Percentiles rank a stretch among this genome's conserved stretches.
Evolutionary conservation across 92 coral and sea anemone genomes (phyloP).

Genomic region (Parazoanthus darwini): DNA sequence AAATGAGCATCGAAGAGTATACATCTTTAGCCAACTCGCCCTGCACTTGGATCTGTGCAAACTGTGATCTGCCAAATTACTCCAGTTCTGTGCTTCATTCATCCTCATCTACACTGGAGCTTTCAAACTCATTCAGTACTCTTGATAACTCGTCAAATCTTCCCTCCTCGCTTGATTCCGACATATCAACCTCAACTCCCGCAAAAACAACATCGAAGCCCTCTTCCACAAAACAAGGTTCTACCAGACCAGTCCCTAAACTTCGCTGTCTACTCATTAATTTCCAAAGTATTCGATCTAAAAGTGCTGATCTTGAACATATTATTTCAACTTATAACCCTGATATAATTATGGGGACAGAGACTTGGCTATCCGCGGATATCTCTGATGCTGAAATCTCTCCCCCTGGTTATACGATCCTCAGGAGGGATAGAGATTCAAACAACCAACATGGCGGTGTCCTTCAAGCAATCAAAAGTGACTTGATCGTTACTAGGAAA

Average conservation of each 20-base stretch:
- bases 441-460: conserved; percentile 52
- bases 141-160: conserved; percentile 32
- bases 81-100: conserved; percentile 26
- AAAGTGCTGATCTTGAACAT: conserved; percentile 50
- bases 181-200: conserved; percentile 30
- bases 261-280: conserved; percentile 53
- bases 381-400: conserved; percentile 48
- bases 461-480: conserved; percentile 49
- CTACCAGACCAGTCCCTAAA: conserved; percentile 36
- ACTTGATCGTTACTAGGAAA: conserved; percentile 36
- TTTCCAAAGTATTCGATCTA: conserved; percentile 46
- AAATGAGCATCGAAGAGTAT: conserved; percentile 17
- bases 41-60: conserved; percentile 38
- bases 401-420: conserved; percentile 56
- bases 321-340: conserved; percentile 44
- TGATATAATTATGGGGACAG: conserved; percentile 50
- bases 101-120: conserved; percentile 37
- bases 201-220: conserved; percentile 34
- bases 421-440: conserved; percentile 56
- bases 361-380: conserved; percentile 47
- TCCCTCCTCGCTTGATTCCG: conserved; percentile 28
- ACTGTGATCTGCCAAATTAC: conserved; percentile 39
- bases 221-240: conserved; percentile 36
- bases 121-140: conserved; percentile 35
- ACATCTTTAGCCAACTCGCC: conserved; percentile 37